These are phyloP conservation scores for Idaea aversata DNA, from an alignment of 2,888 invertebrate species.

Conservation along the genomic window DNA sequence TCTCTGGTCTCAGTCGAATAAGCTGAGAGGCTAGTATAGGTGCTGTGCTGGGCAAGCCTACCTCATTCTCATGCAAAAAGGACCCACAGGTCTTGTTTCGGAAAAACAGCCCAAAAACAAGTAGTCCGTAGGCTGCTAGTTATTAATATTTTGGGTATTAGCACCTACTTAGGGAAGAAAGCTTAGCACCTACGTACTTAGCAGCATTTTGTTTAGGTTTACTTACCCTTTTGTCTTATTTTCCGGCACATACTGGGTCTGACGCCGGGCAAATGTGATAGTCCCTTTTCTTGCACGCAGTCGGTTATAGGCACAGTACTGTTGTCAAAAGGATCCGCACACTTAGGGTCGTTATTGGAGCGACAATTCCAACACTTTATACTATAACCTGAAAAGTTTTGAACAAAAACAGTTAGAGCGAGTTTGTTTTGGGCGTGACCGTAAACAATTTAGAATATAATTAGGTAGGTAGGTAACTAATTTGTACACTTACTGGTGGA, in stretches of 20 bases:
- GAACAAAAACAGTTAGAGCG: constrained; percentile 18
- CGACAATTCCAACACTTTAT: constrained; percentile 96
- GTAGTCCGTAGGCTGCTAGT: too few relatives aligned
- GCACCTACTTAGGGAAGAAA: too few relatives aligned
- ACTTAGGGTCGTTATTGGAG: constrained; percentile 93
- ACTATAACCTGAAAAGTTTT: constrained; percentile 73
- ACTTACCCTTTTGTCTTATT: constrained; percentile 91
- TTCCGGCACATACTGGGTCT: constrained; percentile 93
- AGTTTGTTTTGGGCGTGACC: constrained; percentile 53
- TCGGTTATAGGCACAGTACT: constrained; percentile 92
- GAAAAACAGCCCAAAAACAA: too few relatives aligned
- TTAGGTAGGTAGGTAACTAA: too few relatives aligned
- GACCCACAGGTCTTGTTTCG: too few relatives aligned
- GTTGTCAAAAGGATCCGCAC: constrained; percentile 95
- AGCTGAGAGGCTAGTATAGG: too few relatives aligned
- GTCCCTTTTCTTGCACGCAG: constrained; percentile 82
- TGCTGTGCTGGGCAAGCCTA: too few relatives aligned
- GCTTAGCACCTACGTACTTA: too few relatives aligned
- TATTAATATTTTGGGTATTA: too few relatives aligned
- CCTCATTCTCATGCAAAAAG: too few relatives aligned
- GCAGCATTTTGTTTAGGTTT: too few relatives aligned
- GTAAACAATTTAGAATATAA: neutral
- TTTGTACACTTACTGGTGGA: neutral
- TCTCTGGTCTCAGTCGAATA: too few relatives aligned
- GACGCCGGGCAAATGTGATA: constrained; percentile 84